Evolutionary conservation across 2,888 invertebrate genomes (phyloP).

Genomic region (Pandemis cinnamomeana): DNA sequence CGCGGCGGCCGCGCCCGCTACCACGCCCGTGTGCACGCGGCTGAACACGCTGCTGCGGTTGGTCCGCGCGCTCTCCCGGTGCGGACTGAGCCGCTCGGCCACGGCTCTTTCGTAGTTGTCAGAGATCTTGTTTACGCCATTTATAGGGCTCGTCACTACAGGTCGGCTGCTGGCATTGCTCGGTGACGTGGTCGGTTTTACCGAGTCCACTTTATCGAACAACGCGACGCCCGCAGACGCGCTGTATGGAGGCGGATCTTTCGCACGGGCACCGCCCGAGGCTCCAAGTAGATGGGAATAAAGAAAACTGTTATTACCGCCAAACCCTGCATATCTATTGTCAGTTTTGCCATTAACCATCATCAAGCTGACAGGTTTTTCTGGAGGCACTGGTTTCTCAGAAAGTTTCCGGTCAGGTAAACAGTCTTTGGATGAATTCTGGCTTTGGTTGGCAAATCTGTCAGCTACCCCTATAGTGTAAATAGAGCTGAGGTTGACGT

Average conservation of each 20-base stretch:
- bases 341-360: conserved; percentile 81
- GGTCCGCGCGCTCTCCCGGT: conserved; percentile 64
- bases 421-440: conserved; percentile 59
- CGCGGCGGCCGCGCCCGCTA: conserved; percentile 71
- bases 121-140: conserved; percentile 79
- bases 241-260: conserved; percentile 75
- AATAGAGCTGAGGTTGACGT: conserved; percentile 79
- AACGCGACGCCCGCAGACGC: conserved; percentile 67
- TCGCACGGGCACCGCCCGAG: conserved; percentile 64
- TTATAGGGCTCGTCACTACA: conserved; percentile 70
- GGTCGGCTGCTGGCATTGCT: conserved; percentile 57
- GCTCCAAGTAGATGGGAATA: conserved; percentile 72
- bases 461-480: conserved; percentile 72
- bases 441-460: conserved; percentile 58
- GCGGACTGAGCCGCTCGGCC: conserved; percentile 75
- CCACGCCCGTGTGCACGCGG: conserved; percentile 77
- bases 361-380: conserved; percentile 79
- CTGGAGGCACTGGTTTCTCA: conserved; percentile 79
- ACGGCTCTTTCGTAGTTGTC: conserved; percentile 80
- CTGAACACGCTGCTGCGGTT: conserved; percentile 76
- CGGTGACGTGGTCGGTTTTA: conserved; percentile 61
- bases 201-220: conserved; percentile 59
- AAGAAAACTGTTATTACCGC: conserved; percentile 79
- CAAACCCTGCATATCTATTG: conserved; percentile 67
- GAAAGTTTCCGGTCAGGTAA: conserved; percentile 65